Percentiles rank a stretch among this genome's conserved stretches.
phyloP scores from a whole-genome alignment of 1,140 invertebrate genomes.

The Cataglyphis hispanica region DNA sequence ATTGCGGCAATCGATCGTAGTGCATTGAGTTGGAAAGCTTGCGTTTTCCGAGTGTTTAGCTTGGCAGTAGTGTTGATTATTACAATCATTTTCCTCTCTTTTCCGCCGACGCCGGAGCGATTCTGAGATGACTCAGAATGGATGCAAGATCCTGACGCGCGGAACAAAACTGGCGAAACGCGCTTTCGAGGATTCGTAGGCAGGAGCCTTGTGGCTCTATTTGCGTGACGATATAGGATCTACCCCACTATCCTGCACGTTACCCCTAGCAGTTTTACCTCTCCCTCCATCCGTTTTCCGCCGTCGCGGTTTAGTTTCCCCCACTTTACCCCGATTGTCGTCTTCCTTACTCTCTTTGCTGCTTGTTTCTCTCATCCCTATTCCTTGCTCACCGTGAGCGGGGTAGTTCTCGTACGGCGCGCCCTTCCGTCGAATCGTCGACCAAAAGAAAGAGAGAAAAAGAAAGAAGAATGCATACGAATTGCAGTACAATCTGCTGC shows the following conservation, averaged over 20 bases:
- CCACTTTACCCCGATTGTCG: conserved; percentile 13
- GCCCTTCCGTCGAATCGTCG: conserved; percentile 64
- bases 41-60: background rate
- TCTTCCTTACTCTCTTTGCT: background rate
- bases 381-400: conserved; percentile 62
- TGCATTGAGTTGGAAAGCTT: conserved; percentile 13
- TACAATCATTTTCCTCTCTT: too few species aligned
- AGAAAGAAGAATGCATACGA: conserved; percentile 14
- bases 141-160: background rate
- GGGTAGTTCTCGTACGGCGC: conserved; percentile 78
- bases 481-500: conserved; percentile 40
- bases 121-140: background rate
- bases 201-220: background rate
- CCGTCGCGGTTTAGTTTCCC: conserved; percentile 44
- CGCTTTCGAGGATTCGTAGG: conserved; percentile 8
- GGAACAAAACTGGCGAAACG: conserved; percentile 22
- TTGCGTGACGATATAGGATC: conserved; percentile 50
- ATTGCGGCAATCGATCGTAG: conserved; percentile 25
- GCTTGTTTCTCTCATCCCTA: background rate
- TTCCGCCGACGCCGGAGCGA: background rate
- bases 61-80: background rate
- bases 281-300: background rate
- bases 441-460: conserved; percentile 8
- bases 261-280: conserved; percentile 31
- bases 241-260: conserved; percentile 50